Conservation (phyloP, 2,888 invertebrate species). For the Cantharis flavilabris region DNA sequence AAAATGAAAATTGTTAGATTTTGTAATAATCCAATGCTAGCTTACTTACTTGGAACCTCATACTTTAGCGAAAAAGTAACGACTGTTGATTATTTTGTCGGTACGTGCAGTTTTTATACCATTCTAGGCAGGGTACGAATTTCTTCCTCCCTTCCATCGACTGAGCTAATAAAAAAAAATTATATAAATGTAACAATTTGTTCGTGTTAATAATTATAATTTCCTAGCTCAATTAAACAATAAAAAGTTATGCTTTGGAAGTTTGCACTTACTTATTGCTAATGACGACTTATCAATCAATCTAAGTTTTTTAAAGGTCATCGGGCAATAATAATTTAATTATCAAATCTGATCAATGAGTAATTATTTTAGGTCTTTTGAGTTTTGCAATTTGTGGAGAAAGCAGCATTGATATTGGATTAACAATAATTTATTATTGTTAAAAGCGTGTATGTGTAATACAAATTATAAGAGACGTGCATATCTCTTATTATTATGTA, state of each 20-base stretch:
- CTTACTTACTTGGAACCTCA: conserved; percentile 49
- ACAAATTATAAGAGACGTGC: conserved; percentile 5
- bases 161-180: background rate
- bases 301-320: background rate
- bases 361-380: background rate
- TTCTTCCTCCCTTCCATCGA: background rate
- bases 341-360: background rate
- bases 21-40: background rate
- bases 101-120: conserved; percentile 9
- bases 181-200: background rate
- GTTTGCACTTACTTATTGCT: background rate
- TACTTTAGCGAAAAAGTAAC: conserved; percentile 39
- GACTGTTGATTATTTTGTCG: conserved; percentile 41
- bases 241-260: background rate
- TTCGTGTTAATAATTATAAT: background rate
- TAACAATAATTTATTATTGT: background rate
- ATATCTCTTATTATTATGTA: conserved; percentile 14
- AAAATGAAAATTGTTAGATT: conserved; percentile 6
- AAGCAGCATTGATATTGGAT: background rate
- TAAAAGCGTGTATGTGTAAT: conserved; percentile 2
- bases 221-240: background rate
- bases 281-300: background rate
- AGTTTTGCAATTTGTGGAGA: background rate
- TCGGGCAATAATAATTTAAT: background rate
- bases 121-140: background rate